Base-by-base conservation (phyloP, 2,888 invertebrate genomes). In the Drosophila dives region DNA sequence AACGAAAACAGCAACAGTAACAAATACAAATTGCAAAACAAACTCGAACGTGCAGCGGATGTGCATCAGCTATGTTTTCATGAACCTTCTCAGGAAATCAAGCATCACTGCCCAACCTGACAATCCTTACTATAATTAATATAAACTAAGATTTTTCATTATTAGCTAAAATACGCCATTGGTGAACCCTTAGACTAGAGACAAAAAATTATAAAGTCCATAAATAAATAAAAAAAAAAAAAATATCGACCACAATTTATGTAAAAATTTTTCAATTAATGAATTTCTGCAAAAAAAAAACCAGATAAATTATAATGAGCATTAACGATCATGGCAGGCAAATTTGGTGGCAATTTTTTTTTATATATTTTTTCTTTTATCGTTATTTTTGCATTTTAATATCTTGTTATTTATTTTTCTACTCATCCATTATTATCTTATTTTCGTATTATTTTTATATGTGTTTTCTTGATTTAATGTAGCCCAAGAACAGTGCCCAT, bases 21-120 rank as follows among this genome's bases (percentile, higher is more conserved):
- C 26, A 49, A 49, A 26, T 45, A 15, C 34, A 58, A 75, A 48
- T 62, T 67, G 51, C 62, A 77, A 55, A 66, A 66, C 34, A 55
- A 68, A 68, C 40, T 50, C 12, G 12, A 20, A 64, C 60, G 78
- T 10, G 42, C 58, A 29, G 15, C 29, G 10, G n/a, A 51, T 54
- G 42, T 58, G 55, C 60, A 29, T 50, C 15, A 50, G 61, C 26
- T 38, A 15, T 45, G 51, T 54, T 61, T 59, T 65, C 40, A 36
- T 48, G 11, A 10, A 54, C 55, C 36, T 32, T 33, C 20, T 51
- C 58, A 32, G 20, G 11, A 66, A 8, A 36, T n/a, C 17, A 50
- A 29, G 33, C 26, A 15, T 32, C 48, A 15, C 23, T 29, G 17
- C 26, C 26, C 33, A 29, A 17, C n/a, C 17, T 10, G 23, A 26